A percentile compares a stretch with the other conserved stretches of the same genome.
Evolutionary conservation across 64 coral and sea anemone species (phyloP).

Genomic region (Stichodactyla mertensii): DNA sequence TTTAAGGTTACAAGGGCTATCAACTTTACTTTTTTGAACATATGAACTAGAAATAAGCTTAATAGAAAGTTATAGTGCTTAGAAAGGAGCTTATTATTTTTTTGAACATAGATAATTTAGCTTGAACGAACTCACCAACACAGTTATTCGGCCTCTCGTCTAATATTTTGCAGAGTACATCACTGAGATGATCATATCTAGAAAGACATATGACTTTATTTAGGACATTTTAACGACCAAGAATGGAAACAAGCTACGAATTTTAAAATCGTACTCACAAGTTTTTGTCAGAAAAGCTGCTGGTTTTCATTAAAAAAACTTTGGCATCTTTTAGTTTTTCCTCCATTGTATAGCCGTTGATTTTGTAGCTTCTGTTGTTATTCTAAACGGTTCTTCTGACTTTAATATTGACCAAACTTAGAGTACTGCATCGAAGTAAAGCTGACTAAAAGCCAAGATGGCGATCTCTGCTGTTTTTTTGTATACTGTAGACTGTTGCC

Average conservation of each 20-base stretch:
- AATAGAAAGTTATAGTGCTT: no score
- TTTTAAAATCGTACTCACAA: constrained; percentile 46
- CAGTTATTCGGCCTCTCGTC: constrained; percentile 83
- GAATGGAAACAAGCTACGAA: neutral
- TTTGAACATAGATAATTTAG: neutral
- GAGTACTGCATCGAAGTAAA: neutral
- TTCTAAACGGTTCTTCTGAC: neutral
- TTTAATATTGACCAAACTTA: neutral
- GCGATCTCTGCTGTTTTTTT: constrained; percentile 8
- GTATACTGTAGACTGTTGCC: constrained; percentile 5
- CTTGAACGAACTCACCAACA: constrained; percentile 51
- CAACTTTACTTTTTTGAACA: neutral
- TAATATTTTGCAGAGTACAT: constrained; percentile 79
- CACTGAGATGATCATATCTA: constrained; percentile 90
- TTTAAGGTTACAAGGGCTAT: neutral
- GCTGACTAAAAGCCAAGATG: neutral
- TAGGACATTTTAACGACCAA: neutral
- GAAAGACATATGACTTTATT: neutral
- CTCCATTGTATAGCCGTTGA: constrained; percentile 24
- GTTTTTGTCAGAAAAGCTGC: constrained; percentile 69
- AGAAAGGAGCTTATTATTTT: no score
- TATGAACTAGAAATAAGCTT: no score
- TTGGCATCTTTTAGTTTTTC: constrained; percentile 70
- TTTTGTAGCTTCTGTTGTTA: neutral
- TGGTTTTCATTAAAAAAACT: constrained; percentile 74